These are phyloP conservation scores for Pyxicephalus adspersus DNA, from an alignment of 2,113 vertebrate species.

Conservation along the genomic window DNA sequence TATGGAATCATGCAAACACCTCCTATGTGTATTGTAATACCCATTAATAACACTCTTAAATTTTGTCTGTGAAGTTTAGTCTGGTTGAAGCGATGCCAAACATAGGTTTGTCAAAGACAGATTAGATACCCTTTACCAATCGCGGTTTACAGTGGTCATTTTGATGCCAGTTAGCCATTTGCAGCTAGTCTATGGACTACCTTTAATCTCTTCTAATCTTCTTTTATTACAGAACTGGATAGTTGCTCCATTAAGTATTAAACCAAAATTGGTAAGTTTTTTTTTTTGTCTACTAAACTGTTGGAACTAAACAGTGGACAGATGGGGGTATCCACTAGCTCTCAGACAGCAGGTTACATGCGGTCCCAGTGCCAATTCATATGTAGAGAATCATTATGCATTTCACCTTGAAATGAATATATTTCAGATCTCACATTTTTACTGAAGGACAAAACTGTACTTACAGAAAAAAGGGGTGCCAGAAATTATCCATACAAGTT, in stretches of 20 bases:
- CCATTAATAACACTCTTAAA: not conserved
- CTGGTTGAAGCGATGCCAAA: slow-evolving; percentile 30
- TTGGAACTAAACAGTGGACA: slow-evolving; percentile 17
- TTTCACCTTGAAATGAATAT: no score
- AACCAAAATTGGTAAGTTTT: not conserved
- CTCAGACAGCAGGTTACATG: not conserved
- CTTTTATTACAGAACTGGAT: not conserved
- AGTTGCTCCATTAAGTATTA: slow-evolving; percentile 13
- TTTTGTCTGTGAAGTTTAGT: slow-evolving; percentile 33
- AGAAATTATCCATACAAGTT: no score
- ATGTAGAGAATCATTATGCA: no score
- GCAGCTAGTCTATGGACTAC: not conserved
- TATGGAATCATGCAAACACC: not conserved
- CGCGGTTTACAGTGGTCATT: not conserved
- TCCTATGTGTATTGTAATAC: not conserved
- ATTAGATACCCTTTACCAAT: not conserved
- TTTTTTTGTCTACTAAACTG: slow-evolving; percentile 6
- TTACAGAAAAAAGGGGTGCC: no score
- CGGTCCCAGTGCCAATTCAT: not conserved
- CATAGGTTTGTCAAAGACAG: slow-evolving; percentile 10
- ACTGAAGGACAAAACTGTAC: no score
- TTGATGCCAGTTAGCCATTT: slow-evolving; percentile 12
- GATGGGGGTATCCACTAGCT: not conserved
- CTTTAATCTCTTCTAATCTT: slow-evolving; percentile 23
- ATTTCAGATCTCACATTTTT: no score